Base-by-base conservation (phyloP, 2,888 invertebrate species). In the Sicus ferrugineus region DNA sequence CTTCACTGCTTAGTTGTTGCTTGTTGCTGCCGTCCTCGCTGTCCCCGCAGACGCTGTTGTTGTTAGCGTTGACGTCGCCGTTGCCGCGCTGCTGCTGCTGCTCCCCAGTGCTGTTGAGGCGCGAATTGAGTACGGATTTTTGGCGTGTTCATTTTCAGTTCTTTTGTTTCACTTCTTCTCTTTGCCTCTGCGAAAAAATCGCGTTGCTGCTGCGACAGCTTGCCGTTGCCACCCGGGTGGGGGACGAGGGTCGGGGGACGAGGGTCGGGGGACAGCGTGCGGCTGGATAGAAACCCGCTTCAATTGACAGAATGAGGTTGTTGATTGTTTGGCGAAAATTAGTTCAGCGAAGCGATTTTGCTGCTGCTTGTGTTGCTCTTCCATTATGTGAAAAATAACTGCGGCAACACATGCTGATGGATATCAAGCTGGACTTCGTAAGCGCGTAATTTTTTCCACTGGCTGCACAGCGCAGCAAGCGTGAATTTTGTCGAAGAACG, bases 271-370 rank as follows among this genome's bases (percentile, higher is more conserved):
- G n/a, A n/a, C n/a, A n/a, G n/a, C n/a, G n/a, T n/a, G n/a, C n/a
- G n/a, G n/a, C 11, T 11, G 38, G 6, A 34, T 11, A 9, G 6
- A 34, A 34, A 50, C 9, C n/a, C 19, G 50, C 6, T 5, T 3
- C 4, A 50, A 34, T 34, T 59, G 58, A 59, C 58, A 34, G 58
- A 59, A 59, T 59, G 58, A 59, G 58, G 34, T 34, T 59, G 58
- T 34, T 59, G 31, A 30, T 59, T 59, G 34, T 34, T 59, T 30
- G 58, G 30, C 28, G 14, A 16, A 46, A 46, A 46, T 16, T 46
- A n/a, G 16, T n/a, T 7, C 7, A 34, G 34, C 50, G 21, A 19
- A 21, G 50, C 3, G n/a, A 21, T 9, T 21, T 50, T 3, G 9
- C 48, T 48, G 48, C 48, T 16, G 48, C n/a, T n/a, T n/a, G n/a